Percentiles rank a stretch among this genome's conserved stretches.
Evolutionary conservation across 30 jellyfish, hydroid and myxozoan genomes (phyloP).

Genomic region (Aurelia aurita): DNA sequence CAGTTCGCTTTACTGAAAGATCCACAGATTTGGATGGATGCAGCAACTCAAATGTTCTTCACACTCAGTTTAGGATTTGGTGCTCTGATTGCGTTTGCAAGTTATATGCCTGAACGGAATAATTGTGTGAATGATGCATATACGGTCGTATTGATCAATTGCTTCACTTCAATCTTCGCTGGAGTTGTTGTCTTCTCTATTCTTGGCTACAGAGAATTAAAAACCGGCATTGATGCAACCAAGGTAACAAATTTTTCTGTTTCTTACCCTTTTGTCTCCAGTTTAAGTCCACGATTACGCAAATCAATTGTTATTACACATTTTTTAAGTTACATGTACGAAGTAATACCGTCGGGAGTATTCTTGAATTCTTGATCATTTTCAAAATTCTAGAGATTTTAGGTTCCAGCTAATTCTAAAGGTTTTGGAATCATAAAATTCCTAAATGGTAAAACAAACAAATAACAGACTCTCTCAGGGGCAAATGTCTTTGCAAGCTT

Average conservation of each 20-base stretch:
- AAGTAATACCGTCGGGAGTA: too few species aligned
- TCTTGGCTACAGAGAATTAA: conserved; percentile 87
- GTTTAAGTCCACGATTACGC: too few species aligned
- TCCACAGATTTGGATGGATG: conserved; percentile 97
- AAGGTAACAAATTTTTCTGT: conserved; percentile 44
- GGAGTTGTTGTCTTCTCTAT: conserved; percentile 95
- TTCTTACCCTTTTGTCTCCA: too few species aligned
- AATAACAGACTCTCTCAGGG: too few species aligned
- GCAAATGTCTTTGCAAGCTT: too few species aligned
- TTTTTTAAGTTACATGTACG: too few species aligned
- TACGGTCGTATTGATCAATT: conserved; percentile 83
- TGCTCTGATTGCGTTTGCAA: conserved; percentile 93
- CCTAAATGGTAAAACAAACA: too few species aligned
- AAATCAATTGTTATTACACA: too few species aligned
- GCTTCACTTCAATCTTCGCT: conserved; percentile 93
- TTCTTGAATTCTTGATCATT: too few species aligned
- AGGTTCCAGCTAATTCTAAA: too few species aligned
- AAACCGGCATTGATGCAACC: conserved; percentile 79
- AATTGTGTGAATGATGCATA: conserved; percentile 93
- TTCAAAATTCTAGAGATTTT: too few species aligned
- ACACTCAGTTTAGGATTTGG: conserved; percentile 97
- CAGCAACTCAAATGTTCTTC: conserved; percentile 97
- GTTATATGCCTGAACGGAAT: conserved; percentile 94
- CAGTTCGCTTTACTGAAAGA: conserved; percentile 76
- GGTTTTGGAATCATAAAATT: too few species aligned